phyloP scores from a whole-genome alignment of 1,140 invertebrate species.

The Drosophila orosa region DNA sequence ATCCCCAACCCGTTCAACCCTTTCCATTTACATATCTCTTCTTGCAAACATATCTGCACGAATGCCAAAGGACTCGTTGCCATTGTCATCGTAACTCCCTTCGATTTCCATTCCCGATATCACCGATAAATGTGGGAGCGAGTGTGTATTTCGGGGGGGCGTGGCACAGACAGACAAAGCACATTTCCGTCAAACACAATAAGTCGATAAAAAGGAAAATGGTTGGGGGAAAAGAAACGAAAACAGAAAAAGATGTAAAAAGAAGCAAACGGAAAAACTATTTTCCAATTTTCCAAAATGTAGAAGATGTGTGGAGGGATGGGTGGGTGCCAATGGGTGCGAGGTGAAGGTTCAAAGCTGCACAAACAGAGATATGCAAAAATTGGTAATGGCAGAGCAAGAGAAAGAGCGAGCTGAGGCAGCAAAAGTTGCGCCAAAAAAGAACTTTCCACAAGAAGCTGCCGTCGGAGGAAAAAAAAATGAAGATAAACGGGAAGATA shows the following conservation, averaged over 20 bases:
- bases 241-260: slow-evolving; percentile 41
- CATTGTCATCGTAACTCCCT: slow-evolving; percentile 49
- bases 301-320: slow-evolving; percentile 31
- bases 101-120: slow-evolving; percentile 6
- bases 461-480: slow-evolving; percentile 17
- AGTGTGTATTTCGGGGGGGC: slow-evolving; percentile 1
- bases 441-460: slow-evolving; percentile 38
- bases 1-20: neutral
- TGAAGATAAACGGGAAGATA: slow-evolving; percentile 40
- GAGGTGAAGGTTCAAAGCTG: slow-evolving; percentile 58
- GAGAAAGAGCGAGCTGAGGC: slow-evolving; percentile 47
- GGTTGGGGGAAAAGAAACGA: slow-evolving; percentile 8
- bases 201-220: slow-evolving; percentile 65
- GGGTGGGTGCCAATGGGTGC: neutral
- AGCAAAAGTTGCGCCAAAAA: slow-evolving; percentile 73
- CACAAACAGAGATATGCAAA: slow-evolving; percentile 72
- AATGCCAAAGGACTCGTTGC: slow-evolving; percentile 45
- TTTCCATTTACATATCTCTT: slow-evolving; percentile 21
- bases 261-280: slow-evolving; percentile 58
- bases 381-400: slow-evolving; percentile 70
- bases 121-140: slow-evolving; percentile 19
- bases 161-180: slow-evolving; percentile 55
- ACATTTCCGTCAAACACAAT: slow-evolving; percentile 72
- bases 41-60: slow-evolving; percentile 26
- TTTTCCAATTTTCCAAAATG: slow-evolving; percentile 72